Evolutionary conservation across 1,140 invertebrate genomes (phyloP).

Genomic region (Drosophila nikananu): DNA sequence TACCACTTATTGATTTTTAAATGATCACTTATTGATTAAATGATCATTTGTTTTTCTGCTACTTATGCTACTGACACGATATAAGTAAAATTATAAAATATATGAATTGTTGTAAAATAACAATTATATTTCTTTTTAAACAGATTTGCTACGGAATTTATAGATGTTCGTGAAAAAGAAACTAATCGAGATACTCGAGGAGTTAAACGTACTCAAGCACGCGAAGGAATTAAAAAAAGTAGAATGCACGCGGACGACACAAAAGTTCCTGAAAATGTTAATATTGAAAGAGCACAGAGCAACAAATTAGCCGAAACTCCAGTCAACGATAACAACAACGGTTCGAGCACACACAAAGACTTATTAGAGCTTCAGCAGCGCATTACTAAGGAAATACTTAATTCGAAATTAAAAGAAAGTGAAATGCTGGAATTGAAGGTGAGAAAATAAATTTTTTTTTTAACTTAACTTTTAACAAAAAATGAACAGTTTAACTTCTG

Average conservation of each 20-base stretch:
- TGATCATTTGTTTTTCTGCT: no score
- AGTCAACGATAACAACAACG: conserved; percentile 17
- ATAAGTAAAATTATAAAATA: background rate
- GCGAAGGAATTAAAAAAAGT: conserved; percentile 35
- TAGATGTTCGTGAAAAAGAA: conserved; percentile 94
- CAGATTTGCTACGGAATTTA: conserved; percentile 96
- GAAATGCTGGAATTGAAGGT: conserved; percentile 84
- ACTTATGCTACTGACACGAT: background rate
- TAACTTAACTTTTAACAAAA: background rate
- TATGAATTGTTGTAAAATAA: background rate
- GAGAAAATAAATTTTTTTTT: conserved; percentile 18
- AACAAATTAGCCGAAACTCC: conserved; percentile 1
- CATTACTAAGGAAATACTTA: conserved; percentile 83
- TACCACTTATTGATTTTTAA: no score
- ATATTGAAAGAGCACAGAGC: background rate
- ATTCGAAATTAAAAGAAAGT: conserved; percentile 81
- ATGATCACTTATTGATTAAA: no score
- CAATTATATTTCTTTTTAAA: background rate
- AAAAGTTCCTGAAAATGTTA: conserved; percentile 14
- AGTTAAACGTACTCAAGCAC: conserved; percentile 48
- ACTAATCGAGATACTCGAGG: conserved; percentile 86
- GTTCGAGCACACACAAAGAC: conserved; percentile 51
- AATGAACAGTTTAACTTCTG: background rate
- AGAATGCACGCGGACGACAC: conserved; percentile 57
- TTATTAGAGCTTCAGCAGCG: conserved; percentile 80